Conservation (phyloP, 2,888 invertebrate genomes). For the Unio pictorum region DNA sequence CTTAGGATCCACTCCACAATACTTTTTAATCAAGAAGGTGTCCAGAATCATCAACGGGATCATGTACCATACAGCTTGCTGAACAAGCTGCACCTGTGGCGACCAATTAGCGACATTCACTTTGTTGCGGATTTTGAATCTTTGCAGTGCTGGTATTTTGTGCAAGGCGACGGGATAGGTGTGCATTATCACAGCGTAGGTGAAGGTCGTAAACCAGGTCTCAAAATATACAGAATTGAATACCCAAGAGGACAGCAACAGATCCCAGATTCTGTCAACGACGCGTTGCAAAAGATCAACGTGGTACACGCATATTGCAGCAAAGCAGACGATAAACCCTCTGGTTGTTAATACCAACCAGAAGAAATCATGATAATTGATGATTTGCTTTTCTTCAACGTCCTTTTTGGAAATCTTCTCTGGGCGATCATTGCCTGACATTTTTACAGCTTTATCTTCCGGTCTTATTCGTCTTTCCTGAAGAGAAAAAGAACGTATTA, state of each 20-base stretch:
- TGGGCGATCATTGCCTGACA: too few species aligned
- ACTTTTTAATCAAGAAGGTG: constrained; percentile 59
- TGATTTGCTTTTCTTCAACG: too few species aligned
- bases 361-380: too few species aligned
- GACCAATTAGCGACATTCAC: constrained; percentile 38
- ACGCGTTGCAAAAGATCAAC: constrained; percentile 1
- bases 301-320: constrained; percentile 1
- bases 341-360: too few species aligned
- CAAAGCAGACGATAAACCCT: neutral
- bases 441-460: too few species aligned
- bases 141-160: constrained; percentile 41
- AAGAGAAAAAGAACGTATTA: too few species aligned
- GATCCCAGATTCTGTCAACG: too few species aligned
- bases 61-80: constrained; percentile 48
- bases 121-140: constrained; percentile 51
- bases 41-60: constrained; percentile 56
- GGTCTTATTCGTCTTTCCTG: too few species aligned
- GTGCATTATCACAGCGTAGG: constrained; percentile 44
- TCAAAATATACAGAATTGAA: constrained; percentile 65
- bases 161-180: constrained; percentile 44
- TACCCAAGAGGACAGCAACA: constrained; percentile 27
- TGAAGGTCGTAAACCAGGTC: constrained; percentile 53
- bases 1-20: constrained; percentile 47
- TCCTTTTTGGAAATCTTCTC: too few species aligned
- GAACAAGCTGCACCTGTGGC: constrained; percentile 17